Conservation (phyloP, 2,113 vertebrate genomes). For the Aphelocoma coerulescens region DNA sequence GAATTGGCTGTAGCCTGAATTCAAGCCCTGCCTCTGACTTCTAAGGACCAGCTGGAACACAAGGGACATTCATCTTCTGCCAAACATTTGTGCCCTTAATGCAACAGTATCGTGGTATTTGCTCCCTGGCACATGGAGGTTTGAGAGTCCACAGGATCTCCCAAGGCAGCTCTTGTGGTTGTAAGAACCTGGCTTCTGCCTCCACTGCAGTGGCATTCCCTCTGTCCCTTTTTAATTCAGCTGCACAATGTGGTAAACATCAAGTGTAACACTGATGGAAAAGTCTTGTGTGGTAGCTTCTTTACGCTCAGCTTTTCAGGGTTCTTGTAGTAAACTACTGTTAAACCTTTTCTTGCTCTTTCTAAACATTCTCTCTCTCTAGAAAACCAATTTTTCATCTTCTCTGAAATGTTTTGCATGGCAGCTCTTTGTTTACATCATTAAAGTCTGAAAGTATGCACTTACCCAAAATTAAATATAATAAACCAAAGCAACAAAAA, state of each 20-base stretch:
- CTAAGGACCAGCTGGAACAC: not conserved
- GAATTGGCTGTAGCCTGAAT: not conserved
- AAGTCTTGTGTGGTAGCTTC: not conserved
- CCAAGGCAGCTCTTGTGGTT: not conserved
- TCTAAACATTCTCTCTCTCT: not conserved
- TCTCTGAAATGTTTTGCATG: not conserved
- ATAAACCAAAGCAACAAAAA: not conserved
- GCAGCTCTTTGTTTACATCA: not conserved
- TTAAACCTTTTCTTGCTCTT: not conserved
- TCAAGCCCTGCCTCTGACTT: not conserved
- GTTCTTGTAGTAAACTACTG: not conserved
- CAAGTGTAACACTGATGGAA: not conserved
- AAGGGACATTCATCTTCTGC: not conserved
- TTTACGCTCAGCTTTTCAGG: not conserved
- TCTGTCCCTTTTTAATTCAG: not conserved
- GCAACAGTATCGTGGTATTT: rapidly evolving
- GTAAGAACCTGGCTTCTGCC: not conserved
- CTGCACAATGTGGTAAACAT: rapidly evolving
- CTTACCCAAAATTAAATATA: not conserved
- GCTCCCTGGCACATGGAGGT: rapidly evolving
- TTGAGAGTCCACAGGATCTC: not conserved
- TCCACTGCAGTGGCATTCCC: too few relatives aligned
- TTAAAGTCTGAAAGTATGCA: not conserved
- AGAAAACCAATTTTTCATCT: not conserved
- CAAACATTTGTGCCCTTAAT: not conserved